Base-by-base conservation (phyloP, 2,797 vertebrate species). In the Antennarius maculatus region DNA sequence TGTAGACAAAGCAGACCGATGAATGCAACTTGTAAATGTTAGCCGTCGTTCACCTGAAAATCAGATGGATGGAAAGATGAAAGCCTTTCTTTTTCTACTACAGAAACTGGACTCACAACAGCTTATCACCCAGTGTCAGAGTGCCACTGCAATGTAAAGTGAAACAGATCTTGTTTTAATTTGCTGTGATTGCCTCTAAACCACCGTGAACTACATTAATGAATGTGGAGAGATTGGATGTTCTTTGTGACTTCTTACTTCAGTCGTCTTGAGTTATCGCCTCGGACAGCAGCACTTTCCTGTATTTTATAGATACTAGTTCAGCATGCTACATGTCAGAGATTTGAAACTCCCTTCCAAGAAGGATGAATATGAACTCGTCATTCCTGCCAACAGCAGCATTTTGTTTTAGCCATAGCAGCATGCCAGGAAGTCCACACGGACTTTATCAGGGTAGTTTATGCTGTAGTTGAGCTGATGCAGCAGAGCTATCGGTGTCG, bases 381-480 rank as follows among this genome's bases (percentile, higher is more conserved):
- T 54, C 3, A 42, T 54, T 71, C 53, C 57, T 57, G 54, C 82
- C 62, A 80, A 48, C 66, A 63, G 58, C 71, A 70, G 59, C 72
- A 61, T 41, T 69, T 71, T 71, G 69, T 18, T 50, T 56, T 47
- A 66, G 66, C 31, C 45, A 54, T 16, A 52, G 61, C 56, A 55
- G 54, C 45, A 23, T 66, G 77, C 73, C 62, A 77, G 59, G 28
- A 59, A 69, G 43, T 53, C 53, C 67, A 61, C 53, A 71, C 53
- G 67, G 43, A 76, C 61, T 62, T 51, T 16, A 56, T 14, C 31
- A 34, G 31, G 31, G 31, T 8, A 34, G 31, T 34, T 34, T 34
- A 34, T 5, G 31, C 31, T 34, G 31, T 34, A 34, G 31, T 8
- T 34, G 31, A 34, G 31, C 31, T 34, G 31, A 34, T 34, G 31